Base-by-base conservation (phyloP, 2,888 invertebrate species). In the Sussaba pulchella region DNA sequence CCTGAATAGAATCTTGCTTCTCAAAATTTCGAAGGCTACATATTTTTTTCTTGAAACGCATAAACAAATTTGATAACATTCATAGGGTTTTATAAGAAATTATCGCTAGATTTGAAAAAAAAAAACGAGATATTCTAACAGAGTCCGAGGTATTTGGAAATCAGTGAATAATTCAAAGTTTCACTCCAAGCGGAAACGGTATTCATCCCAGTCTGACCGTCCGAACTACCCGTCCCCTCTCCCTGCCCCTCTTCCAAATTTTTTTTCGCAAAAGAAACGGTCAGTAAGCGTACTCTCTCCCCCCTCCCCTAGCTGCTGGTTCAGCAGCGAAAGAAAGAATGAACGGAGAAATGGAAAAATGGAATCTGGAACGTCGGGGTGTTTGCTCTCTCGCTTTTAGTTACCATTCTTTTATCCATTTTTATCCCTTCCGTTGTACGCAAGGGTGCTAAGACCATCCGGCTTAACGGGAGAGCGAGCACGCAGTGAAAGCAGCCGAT, bases 391-490 rank as follows among this genome's bases (percentile, higher is more conserved):
- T 52, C 57, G 26, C 50, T 45, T 70, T 54, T 70, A 14, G 61
- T 70, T 61, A 61, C 69, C 41, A 59, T 59, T 50, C 19, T 41
- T 17, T 52, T 43, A 19, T 59, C 39, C n/a, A 3, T 41, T 47
- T 24, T 26, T 24, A 8, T 39, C 9, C 24, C 24, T 50, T 59
- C 36, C 39, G 19, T 50, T 50, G 9, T 52, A 12, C 50, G 67
- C 36, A 19, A 52, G 66, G 14, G 41, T 72, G 59, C 57, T n/a
- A 24, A 50, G 12, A n/a, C 57, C 43, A 57, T 70, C 41, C 66
- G 47, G 66, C 77, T 78, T 59, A 59, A 78, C 77, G 50, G 66
- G 52, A 78, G 63, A 64, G 6, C 52, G 63, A 41, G 17, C 71
- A 67, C 52, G 52, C 50, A 45, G 14, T 17, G 17, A 39, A 31